Base-by-base conservation (phyloP, 1,140 invertebrate species). In the Tetramorium alpestre region DNA sequence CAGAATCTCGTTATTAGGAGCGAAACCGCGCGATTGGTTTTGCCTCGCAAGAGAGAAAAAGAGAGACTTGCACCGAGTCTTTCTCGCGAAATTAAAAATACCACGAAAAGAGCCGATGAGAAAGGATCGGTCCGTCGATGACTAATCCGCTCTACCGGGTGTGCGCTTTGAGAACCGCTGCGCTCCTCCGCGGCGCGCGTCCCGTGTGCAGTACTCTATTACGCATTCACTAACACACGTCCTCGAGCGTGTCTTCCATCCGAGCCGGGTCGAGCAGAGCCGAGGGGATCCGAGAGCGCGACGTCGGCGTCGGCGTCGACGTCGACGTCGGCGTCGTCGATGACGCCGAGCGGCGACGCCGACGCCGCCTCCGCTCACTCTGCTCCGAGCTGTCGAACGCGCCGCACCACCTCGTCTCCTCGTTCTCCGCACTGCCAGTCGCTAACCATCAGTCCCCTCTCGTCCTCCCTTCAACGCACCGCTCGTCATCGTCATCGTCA, bases 321-420 rank as follows among this genome's bases (percentile, higher is more conserved):
- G 47, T 91, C 91, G 58, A 81, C 89, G 62, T 47, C 88, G 87
- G 44, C 75, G 64, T 81, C 86, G 25, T 87, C 93, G 44, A 88
- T 89, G 60, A 89, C 90, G 56, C 87, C 88, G 54, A 25, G 51
- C 88, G 88, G 49, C 69, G 62, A 56, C 69, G 64, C 84, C 86
- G 85, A 65, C 76, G 80, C 25, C 78, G 85, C 76, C 77, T 75
- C 84, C 87, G 89, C 89, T 93, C 93, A 94, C 90, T 94, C 91
- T 92, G 93, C 93, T 91, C 90, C 89, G 92, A 93, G 90, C 93
- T 92, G 93, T 91, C 89, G 91, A 94, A 92, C 93, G 92, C 87
- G 89, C 88, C 86, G 87, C 88, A 89, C 91, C 16, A 88, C 47
- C 49, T 85, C 62, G 33, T 22, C 28, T 33, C 56, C 8, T 38